Evolutionary conservation across 2,797 vertebrate genomes (phyloP).

Genomic region (Anableps anableps): DNA sequence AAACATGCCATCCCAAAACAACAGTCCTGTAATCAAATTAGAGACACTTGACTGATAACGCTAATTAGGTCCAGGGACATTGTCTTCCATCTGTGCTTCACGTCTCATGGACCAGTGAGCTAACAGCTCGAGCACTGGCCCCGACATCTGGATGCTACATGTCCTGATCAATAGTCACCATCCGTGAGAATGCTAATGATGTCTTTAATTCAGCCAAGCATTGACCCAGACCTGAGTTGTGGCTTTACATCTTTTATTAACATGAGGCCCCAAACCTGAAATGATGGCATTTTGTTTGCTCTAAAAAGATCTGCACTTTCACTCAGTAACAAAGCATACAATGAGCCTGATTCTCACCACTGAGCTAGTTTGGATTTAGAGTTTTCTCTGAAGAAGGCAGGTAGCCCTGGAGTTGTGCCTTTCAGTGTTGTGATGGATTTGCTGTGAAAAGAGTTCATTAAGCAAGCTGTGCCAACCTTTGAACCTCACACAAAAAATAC

Average conservation of each 20-base stretch:
- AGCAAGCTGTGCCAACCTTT: conserved; percentile 36
- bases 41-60: conserved; percentile 78
- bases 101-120: conserved; percentile 68
- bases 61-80: conserved; percentile 72
- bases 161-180: conserved; percentile 29
- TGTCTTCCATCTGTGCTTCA: conserved; percentile 68
- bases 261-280: neutral
- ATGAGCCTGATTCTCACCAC: conserved; percentile 34
- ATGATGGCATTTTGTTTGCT: conserved; percentile 20
- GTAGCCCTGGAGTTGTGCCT: conserved; percentile 28
- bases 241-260: conserved; percentile 46
- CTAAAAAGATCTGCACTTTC: conserved; percentile 25
- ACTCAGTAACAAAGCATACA: conserved; percentile 38
- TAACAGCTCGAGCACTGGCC: conserved; percentile 44
- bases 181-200: conserved; percentile 57
- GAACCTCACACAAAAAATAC: conserved; percentile 42
- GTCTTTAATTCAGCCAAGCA: conserved; percentile 32
- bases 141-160: conserved; percentile 57
- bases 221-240: conserved; percentile 20
- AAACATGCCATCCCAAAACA: conserved; percentile 45
- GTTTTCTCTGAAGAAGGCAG: conserved; percentile 6
- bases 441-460: conserved; percentile 34
- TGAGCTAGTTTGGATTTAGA: conserved; percentile 23
- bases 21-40: conserved; percentile 74
- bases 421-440: conserved; percentile 15